phyloP scores from a whole-genome alignment of 2,113 vertebrate genomes.

The Phoenicopterus ruber region DNA sequence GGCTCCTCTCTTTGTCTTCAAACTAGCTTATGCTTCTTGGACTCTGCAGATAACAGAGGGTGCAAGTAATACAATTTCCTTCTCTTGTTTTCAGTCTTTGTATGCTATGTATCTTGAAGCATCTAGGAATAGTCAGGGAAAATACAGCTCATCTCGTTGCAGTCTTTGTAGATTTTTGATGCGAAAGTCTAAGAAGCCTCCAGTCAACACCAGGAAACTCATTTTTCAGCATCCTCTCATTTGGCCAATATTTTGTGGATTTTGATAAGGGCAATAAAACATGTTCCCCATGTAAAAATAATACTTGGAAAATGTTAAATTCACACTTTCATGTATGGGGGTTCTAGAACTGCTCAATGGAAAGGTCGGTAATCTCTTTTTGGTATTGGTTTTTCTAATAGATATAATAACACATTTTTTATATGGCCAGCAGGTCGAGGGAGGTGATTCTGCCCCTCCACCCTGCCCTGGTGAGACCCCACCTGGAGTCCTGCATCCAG shows the following conservation, averaged over 20 bases:
- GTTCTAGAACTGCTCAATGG: background rate
- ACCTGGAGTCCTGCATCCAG: background rate
- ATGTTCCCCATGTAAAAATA: background rate
- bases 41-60: background rate
- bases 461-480: accelerated
- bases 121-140: background rate
- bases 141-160: background rate
- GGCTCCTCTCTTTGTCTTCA: background rate
- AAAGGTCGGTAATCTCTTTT: background rate
- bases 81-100: background rate
- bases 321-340: background rate
- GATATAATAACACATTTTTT: background rate
- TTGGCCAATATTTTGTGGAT: background rate
- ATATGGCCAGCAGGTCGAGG: background rate
- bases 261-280: background rate
- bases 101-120: background rate
- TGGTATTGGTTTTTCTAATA: background rate
- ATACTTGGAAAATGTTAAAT: background rate
- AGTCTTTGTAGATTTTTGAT: background rate
- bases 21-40: accelerated
- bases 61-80: background rate
- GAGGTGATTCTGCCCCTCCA: background rate
- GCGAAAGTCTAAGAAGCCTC: background rate
- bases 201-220: background rate
- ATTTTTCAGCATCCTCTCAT: background rate